Evolutionary conservation across 2,797 vertebrate genomes (phyloP).

Genomic region (Myotis vivesi): DNA sequence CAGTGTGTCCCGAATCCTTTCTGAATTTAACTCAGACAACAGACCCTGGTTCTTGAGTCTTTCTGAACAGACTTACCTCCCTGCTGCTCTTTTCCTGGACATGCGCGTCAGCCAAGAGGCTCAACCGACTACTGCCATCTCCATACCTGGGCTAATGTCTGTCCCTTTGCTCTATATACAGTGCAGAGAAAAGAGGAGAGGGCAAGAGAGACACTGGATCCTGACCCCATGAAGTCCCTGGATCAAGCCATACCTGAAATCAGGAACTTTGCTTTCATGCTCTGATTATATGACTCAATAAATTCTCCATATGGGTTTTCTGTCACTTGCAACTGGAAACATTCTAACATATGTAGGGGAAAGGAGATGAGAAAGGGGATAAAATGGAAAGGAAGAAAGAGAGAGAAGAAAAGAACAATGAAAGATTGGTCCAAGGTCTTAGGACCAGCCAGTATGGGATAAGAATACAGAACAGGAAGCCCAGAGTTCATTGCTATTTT

Average conservation of each 20-base stretch:
- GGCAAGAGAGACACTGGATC: too few species aligned
- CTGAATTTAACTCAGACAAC: not conserved
- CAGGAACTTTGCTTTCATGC: not conserved
- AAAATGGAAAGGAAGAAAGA: not conserved
- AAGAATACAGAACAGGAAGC: not conserved
- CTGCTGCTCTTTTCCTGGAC: not conserved
- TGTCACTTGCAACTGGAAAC: not conserved
- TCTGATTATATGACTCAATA: not conserved
- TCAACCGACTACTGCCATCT: not conserved
- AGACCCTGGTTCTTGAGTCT: not conserved
- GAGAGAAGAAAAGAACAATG: not conserved
- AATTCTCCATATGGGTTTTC: not conserved
- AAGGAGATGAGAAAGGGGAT: not conserved
- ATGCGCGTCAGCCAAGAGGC: not conserved
- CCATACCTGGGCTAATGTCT: not conserved
- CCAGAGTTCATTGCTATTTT: not conserved
- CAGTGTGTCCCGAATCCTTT: not conserved
- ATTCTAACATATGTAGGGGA: not conserved
- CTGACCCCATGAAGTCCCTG: not conserved
- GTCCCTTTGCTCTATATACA: not conserved
- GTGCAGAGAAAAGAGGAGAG: not conserved
- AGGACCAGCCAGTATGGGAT: not conserved
- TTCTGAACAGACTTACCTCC: not conserved
- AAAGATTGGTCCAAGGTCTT: not conserved
- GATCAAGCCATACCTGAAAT: constrained; percentile 1